A percentile compares a stretch with the other conserved stretches of the same genome.
Evolutionary conservation across 1,140 invertebrate species (phyloP).

Genomic region (Pemphigus obesinymphae): DNA sequence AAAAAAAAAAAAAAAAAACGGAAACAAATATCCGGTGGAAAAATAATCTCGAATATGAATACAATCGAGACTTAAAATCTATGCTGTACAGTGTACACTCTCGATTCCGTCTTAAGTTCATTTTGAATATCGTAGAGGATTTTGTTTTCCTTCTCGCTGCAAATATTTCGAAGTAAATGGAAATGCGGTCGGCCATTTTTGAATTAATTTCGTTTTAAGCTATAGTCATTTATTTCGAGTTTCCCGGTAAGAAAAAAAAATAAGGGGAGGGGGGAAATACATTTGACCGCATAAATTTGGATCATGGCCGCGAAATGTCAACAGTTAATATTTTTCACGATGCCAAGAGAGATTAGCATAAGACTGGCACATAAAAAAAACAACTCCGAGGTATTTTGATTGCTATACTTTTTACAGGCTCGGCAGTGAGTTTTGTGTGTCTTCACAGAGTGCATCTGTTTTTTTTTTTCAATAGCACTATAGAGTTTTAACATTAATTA

Average conservation of each 20-base stretch:
- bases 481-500: constrained; percentile 38
- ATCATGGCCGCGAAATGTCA: constrained; percentile 17
- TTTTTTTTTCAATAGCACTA: not conserved
- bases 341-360: constrained; percentile 18
- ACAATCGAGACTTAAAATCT: not conserved
- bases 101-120: not conserved
- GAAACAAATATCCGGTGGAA: constrained; percentile 13
- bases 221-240: constrained; percentile 10
- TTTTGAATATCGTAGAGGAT: not conserved
- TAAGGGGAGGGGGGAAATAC: not conserved
- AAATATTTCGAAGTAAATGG: not conserved
- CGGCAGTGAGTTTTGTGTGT: not conserved
- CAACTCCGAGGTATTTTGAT: constrained; percentile 21
- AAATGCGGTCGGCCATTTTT: not conserved
- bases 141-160: not conserved
- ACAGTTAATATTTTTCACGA: constrained; percentile 31
- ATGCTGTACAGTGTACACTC: not conserved
- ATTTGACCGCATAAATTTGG: constrained; percentile 38
- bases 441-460: not conserved
- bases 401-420: constrained; percentile 9
- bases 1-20: not conserved
- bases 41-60: not conserved
- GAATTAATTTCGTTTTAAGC: constrained; percentile 31
- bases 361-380: constrained; percentile 22
- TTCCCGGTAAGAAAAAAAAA: not conserved